Percentiles rank a stretch among this genome's conserved stretches.
Conservation (phyloP, 2,113 vertebrate genomes). For the Periophthalmus modestus region DNA sequence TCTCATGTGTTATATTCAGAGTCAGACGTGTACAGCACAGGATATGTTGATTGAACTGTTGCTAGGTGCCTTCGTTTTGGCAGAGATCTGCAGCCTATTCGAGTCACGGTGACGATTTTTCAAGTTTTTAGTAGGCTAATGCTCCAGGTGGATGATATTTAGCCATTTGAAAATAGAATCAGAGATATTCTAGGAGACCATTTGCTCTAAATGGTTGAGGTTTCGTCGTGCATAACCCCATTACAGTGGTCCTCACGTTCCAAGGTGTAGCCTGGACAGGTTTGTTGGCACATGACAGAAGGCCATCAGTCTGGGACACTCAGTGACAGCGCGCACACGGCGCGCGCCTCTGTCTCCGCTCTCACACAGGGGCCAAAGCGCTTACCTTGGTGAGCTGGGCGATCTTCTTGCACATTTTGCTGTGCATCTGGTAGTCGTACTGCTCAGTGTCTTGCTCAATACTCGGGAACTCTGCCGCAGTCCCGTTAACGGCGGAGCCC, state of each 20-base stretch:
- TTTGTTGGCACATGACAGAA: slow-evolving; percentile 18
- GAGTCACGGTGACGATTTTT: slow-evolving; percentile 33
- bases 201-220: background rate
- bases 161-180: background rate
- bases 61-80: slow-evolving; percentile 7
- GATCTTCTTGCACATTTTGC: slow-evolving; percentile 99
- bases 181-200: background rate
- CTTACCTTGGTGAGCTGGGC: slow-evolving; percentile 98
- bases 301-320: slow-evolving; percentile 27
- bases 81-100: slow-evolving; percentile 33
- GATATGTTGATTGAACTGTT: slow-evolving; percentile 13
- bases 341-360: slow-evolving; percentile 21
- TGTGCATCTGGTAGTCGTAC: slow-evolving; percentile 84
- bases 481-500: slow-evolving; percentile 75
- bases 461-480: slow-evolving; percentile 76
- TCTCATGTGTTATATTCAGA: background rate
- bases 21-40: background rate
- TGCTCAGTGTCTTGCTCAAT: slow-evolving; percentile 73
- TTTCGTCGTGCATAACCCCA: background rate
- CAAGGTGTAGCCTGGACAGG: background rate
- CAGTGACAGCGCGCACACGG: slow-evolving; percentile 27
- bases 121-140: slow-evolving; percentile 37
- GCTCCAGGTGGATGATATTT: background rate
- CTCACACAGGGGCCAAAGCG: slow-evolving; percentile 17
- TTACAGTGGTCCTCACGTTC: background rate